Evolutionary conservation across 2,888 invertebrate species (phyloP), one percentile per base, ranked within the genome.

Genomic region (Sylvicola fuscatus): DNA sequence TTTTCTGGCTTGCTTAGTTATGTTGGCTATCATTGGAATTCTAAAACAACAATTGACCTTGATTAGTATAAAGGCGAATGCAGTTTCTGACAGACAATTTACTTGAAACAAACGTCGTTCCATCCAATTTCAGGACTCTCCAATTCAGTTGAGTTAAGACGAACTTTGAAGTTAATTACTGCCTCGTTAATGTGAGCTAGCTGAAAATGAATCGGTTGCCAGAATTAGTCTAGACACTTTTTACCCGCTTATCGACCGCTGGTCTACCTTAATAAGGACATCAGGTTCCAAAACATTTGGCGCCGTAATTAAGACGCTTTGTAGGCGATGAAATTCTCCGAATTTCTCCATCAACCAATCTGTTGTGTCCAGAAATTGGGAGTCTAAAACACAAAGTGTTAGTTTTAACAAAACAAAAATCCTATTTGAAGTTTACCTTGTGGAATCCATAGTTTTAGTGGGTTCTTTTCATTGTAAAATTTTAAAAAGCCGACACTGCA

Each of bases 381-480:
- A 29, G n/a, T 29, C 14, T n/a, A 29, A 29, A 29, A 8, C 29
- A 29, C 4, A 10, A 29, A 10, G 6, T 6, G 6, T 29, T 29
- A 29, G 6, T n/a, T 13, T 29, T 13, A 29, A 29, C 14, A 29
- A 13, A 8, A 14, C 12, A 10, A 3, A 5, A 11, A 3, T n/a
- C 4, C 17, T 14, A 14, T 8, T 28, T 14, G 26, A 12, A 26
- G 14, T 3, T 37, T 35, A 42, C 43, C 39, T 39, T 33, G 40
- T 36, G 44, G 44, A 14, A 80, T 72, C 81, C 81, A 82, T 43
- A 82, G 55, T 47, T 72, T 74, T 46, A 79, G 55, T 1, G 80
- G 79, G 55, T 77, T 72, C 48, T 72, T 77, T 56, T 81, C 80
- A 51, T 73, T 70, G 40, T 68, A 64, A 54, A 80, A 79, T 44